Percentiles rank a stretch among this genome's conserved stretches.
Conservation (phyloP, 2,113 vertebrate genomes). For the Phyllopteryx taeniolatus region DNA sequence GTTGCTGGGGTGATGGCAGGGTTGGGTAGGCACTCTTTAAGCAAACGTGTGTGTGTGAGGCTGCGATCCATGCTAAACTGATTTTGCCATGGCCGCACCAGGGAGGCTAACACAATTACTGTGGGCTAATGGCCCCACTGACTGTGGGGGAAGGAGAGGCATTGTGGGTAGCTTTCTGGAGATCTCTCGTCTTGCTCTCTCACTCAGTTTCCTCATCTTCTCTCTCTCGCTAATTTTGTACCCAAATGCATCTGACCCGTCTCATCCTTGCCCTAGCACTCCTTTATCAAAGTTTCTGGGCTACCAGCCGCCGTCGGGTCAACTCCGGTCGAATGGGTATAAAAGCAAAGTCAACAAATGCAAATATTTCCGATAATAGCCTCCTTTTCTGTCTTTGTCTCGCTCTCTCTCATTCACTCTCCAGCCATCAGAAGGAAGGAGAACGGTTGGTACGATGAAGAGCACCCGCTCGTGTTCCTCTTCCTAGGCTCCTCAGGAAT, state of each 20-base stretch:
- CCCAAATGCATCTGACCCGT: slow-evolving; percentile 60
- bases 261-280: slow-evolving; percentile 48
- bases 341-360: slow-evolving; percentile 55
- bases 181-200: slow-evolving; percentile 68
- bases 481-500: slow-evolving; percentile 97
- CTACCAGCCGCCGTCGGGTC: slow-evolving; percentile 37
- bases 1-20: slow-evolving; percentile 75
- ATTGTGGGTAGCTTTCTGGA: slow-evolving; percentile 81
- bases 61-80: slow-evolving; percentile 97
- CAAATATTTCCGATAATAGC: slow-evolving; percentile 40
- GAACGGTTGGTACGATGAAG: slow-evolving; percentile 98
- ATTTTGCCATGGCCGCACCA: slow-evolving; percentile 92
- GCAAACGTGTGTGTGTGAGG: slow-evolving; percentile 52
- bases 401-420: slow-evolving; percentile 2
- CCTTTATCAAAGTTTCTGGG: slow-evolving; percentile 55
- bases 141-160: slow-evolving; percentile 72
- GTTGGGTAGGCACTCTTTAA: slow-evolving; percentile 70
- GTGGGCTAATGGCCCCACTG: slow-evolving; percentile 92
- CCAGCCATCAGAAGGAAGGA: slow-evolving; percentile 94
- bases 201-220: slow-evolving; percentile 48
- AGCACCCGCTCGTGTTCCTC: slow-evolving; percentile 95
- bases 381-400: slow-evolving; percentile 24
- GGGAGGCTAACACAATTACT: slow-evolving; percentile 95
- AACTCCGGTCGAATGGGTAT: slow-evolving; percentile 23
- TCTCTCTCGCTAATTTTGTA: slow-evolving; percentile 30